Evolutionary conservation across 2,113 vertebrate genomes (phyloP), one percentile per base, ranked within the genome.

Genomic region (Trogon melanurus): DNA sequence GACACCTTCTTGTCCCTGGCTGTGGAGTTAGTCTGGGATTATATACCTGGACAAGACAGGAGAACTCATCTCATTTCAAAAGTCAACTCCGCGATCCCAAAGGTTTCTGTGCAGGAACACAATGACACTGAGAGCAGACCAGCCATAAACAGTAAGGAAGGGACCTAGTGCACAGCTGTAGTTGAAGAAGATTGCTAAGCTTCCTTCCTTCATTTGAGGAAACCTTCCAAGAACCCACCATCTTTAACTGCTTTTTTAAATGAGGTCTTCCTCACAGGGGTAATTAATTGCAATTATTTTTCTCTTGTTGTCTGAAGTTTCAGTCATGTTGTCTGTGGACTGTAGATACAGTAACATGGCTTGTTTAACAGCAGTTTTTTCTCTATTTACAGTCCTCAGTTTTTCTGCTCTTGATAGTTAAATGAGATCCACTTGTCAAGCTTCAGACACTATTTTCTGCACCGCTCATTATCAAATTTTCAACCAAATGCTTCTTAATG

Each of bases 391-490:
- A 72, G 74, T 56, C 47, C 66, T 34, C 47, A 60, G 17, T 6
- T 83, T 89, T 94, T 89, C 64, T 80, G 36, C n/a, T 74, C 87
- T 86, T 62, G 48, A 34, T 14, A 74, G 16, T 71, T 61, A 87
- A 83, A 75, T 26, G 17, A 75, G 38, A 88, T 36, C 22, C 14
- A 73, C 21, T 83, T 57, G 23, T 65, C 71, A 79, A 70, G 29
- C 19, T 79, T 85, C 62, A 88, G 66, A 91, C 25, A 38, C 60
- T 58, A n/a, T 66, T 75, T 84, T 82, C 70, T 66, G 19, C 54
- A 51, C 21, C 89, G 38, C 10, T 85, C 41, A 58, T 83, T 92
- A 80, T 47, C n/a, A 88, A 70, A 47, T 80, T 94, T 94, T 91
- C 45, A 41, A 90, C 32, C 30, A 79, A 79, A 79, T 54, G n/a